These are phyloP conservation scores for Piprites chloris DNA, from an alignment of 2,113 vertebrate species.

Conservation along the genomic window DNA sequence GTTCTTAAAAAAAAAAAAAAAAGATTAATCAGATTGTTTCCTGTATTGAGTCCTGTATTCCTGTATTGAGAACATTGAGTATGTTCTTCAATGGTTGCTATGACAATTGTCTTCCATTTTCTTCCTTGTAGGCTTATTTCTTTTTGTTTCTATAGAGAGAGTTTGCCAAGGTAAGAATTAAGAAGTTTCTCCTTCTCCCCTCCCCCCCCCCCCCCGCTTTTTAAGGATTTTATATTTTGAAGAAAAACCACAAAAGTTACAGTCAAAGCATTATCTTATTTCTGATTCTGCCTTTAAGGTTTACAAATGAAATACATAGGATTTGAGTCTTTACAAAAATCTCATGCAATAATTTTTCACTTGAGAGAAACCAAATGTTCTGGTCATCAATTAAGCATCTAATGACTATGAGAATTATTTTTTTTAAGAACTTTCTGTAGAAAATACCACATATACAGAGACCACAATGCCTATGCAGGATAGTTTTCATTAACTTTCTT, in stretches of 20 bases:
- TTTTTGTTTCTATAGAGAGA: constrained; percentile 57
- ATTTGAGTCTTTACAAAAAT: background rate
- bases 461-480: background rate
- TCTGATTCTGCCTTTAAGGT: constrained; percentile 32
- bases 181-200: constrained; percentile 24
- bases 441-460: background rate
- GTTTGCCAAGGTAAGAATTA: constrained; percentile 44
- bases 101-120: constrained; percentile 60
- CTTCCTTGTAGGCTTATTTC: constrained; percentile 40
- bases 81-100: constrained; percentile 69
- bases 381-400: background rate
- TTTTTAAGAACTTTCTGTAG: background rate
- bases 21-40: constrained; percentile 64
- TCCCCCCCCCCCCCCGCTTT: background rate
- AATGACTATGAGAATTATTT: background rate
- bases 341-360: background rate
- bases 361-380: background rate
- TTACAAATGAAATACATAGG: background rate
- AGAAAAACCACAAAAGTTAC: background rate
- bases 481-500: background rate
- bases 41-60: constrained; percentile 28
- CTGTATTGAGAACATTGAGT: too few species aligned
- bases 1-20: background rate
- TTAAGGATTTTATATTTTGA: constrained; percentile 16
- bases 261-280: constrained; percentile 18